Base-by-base conservation (phyloP, 2,797 vertebrate species). In the Acrossocheilus fasciatus region DNA sequence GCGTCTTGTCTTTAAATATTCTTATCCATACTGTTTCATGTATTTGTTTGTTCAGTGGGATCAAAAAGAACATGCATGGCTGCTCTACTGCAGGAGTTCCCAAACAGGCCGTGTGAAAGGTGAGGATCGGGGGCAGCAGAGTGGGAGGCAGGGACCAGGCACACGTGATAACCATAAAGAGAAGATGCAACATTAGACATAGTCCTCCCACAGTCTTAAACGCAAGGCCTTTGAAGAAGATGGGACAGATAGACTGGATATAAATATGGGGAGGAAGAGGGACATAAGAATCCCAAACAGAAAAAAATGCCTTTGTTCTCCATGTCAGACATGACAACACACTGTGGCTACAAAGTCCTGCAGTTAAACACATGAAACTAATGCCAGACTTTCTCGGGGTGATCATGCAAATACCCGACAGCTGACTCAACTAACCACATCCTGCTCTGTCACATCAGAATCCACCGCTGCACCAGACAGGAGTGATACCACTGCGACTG, bases 381-480 rank as follows among this genome's bases (percentile, higher is more conserved):
- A 91, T 91, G 92, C 85, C 90, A 91, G 91, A 86, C 87, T 88
- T 87, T 91, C 86, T 89, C 2, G 83, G 87, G 85, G 87, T 4
- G 1, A 88, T 93, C 89, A 92, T 92, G 94, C 93, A 91, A 91
- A 93, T 93, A 92, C 90, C 92, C 92, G 89, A 91, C 92, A 93
- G 90, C 68, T 75, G 36, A 45, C 70, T 76, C 17, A 30, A 72
- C 75, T 88, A 78, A 84, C 72, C 70, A 64, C 69, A 86, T 81
- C 81, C 43, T 77, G 12, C 39, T 52, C 81, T 2, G 9, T 68
- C 75, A 68, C 36, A 84, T 79, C 62, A 78, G 45, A 26, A 79
- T 41, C 66, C 66, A 85, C 20, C 1, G 30, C 26, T 47, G 69
- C 9, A 64, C 41, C 70, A 75, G 7, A 68, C 84, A 47, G 12